Percentiles rank a stretch among this genome's conserved stretches.
Evolutionary conservation across 2,113 vertebrate species (phyloP).

Genomic region (Dromiciops gliroides): DNA sequence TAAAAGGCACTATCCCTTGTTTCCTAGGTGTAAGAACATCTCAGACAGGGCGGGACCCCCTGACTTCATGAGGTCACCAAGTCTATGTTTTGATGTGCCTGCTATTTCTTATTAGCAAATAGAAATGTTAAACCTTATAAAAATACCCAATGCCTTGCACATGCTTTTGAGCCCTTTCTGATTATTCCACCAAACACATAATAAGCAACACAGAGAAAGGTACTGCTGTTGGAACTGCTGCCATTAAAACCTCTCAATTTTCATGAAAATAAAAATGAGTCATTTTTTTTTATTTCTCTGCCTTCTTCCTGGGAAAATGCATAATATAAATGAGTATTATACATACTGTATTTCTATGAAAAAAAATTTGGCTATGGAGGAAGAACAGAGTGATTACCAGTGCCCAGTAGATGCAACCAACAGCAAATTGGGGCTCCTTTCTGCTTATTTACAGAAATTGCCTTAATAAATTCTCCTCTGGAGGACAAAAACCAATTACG

Average conservation of each 20-base stretch:
- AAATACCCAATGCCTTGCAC: not conserved
- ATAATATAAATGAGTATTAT: not conserved
- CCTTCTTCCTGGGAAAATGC: not conserved
- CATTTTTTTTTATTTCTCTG: slow-evolving; percentile 13
- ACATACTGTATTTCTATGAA: slow-evolving; percentile 15
- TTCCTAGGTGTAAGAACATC: slow-evolving; percentile 35
- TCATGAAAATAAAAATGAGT: not conserved
- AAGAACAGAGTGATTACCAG: slow-evolving; percentile 29
- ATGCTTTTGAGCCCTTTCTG: not conserved
- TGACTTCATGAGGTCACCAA: slow-evolving; percentile 38
- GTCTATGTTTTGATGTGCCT: slow-evolving; percentile 4
- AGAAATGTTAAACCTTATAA: slow-evolving; percentile 48
- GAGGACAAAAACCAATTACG: slow-evolving; percentile 72
- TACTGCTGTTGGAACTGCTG: slow-evolving; percentile 38
- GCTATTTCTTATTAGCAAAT: slow-evolving; percentile 31
- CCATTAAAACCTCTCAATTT: slow-evolving; percentile 17
- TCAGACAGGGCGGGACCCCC: slow-evolving; percentile 6
- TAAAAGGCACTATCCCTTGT: slow-evolving; percentile 4
- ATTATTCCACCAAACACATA: slow-evolving; percentile 30
- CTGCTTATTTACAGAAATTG: slow-evolving; percentile 66
- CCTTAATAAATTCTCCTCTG: slow-evolving; percentile 67
- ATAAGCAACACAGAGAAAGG: slow-evolving; percentile 39
- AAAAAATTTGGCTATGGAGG: not conserved
- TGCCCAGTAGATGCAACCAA: slow-evolving; percentile 18
- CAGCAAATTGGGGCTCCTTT: slow-evolving; percentile 49